phyloP scores from a whole-genome alignment of 2,797 vertebrate genomes.

The Tokudaia tokunoshimensis region DNA sequence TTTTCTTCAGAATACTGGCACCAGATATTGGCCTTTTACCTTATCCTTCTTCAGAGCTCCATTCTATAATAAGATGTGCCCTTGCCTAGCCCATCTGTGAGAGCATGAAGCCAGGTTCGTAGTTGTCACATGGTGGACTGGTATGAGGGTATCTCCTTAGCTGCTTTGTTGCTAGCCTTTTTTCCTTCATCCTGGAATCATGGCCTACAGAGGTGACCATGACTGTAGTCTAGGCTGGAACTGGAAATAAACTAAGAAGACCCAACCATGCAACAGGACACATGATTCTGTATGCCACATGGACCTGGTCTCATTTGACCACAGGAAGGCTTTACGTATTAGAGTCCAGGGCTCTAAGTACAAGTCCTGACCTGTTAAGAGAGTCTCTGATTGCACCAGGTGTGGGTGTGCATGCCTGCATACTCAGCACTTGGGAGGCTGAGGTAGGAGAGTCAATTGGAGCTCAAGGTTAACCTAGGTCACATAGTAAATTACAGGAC shows the following conservation, averaged over 20 bases:
- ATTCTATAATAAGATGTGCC: neutral
- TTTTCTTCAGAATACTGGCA: neutral
- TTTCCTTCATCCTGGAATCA: neutral
- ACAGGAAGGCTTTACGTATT: neutral
- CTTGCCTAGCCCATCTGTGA: neutral
- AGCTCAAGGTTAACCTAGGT: neutral
- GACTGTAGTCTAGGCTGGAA: neutral
- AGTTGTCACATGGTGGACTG: accelerated
- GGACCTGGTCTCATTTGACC: neutral
- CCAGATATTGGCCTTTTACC: neutral
- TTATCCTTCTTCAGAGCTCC: neutral
- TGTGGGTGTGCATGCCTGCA: neutral
- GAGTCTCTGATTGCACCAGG: too few relatives aligned
- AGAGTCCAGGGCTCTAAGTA: neutral
- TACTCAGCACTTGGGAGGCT: neutral
- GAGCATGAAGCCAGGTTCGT: neutral
- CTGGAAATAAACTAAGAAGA: neutral
- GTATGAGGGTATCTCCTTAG: accelerated
- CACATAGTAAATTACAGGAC: neutral
- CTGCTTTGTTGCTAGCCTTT: neutral
- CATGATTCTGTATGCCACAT: neutral
- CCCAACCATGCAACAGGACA: neutral
- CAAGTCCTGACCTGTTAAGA: neutral
- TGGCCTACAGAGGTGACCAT: neutral
- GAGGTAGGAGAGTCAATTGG: neutral